Base-by-base conservation (phyloP, 92 coral and sea anemone genomes). In the Phymanthus crucifer region DNA sequence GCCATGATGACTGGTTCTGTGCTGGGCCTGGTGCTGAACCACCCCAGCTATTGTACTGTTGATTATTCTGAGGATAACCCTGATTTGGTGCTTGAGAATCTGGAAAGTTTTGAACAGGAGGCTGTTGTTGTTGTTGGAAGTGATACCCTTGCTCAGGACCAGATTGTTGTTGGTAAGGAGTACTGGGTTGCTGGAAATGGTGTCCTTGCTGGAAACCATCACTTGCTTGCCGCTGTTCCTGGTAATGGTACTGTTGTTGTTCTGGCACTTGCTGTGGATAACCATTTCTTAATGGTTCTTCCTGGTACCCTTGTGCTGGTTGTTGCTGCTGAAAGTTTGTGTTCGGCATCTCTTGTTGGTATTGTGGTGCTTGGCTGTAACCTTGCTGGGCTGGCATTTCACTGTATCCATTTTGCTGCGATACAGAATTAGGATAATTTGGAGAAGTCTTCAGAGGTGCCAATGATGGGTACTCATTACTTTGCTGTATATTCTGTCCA, bases 1-100 rank as follows among this genome's bases (percentile, higher is more conserved):
- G 66, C 78, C 78, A 74, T 48, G 78, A 74, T 26, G 68, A 74
- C 27, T 74, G 78, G 9, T 52, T 66, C 23, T 50, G 78, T 5
- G 9, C 14, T 1, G 66, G 32, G 14, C 26, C 31, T 21, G 69
- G 13, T 7, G 57, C 1, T 31, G 32, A 4, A n/a, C 58, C 71
- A 3, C 66, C 70, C 80, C 80, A 76, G 71, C 68, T 54, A 5
- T 45, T 54, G 24, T 48, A 12, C 37, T 72, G 77, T 40, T 27
- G 31, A 72, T 40, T 46, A 40, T 32, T 24, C 18, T 48, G 56
- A 18, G 35, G 34, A 6, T 40, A 40, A 1, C 56, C 77, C 45
- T 72, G 57, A 23, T 24, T 40, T 24, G 56, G 64, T 13, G 2
- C 31, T 21, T 70, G 47, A n/a, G 54, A 19, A 16, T 10, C 64